Base-by-base conservation (phyloP, 2,797 vertebrate species). In the Premnoplex brunnescens region DNA sequence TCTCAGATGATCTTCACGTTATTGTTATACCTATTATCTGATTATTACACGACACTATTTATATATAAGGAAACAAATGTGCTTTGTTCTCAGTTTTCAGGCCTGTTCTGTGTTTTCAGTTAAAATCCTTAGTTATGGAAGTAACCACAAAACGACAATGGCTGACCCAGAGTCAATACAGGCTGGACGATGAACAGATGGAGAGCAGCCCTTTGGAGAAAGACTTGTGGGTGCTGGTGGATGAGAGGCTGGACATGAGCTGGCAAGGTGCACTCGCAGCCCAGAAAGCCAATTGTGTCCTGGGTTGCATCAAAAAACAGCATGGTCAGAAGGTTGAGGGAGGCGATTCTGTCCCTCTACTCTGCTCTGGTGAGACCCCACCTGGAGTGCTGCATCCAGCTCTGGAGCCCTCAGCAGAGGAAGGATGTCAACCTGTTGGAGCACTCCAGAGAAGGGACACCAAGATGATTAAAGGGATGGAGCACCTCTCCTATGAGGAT, bases 21-120 rank as follows among this genome's bases (percentile, higher is more conserved):
- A 89, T 89, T 82, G 34, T 87, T 90, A 58, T 44, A 79, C 5
- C 19, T 39, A 76, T 93, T 91, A 90, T 79, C 88, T 93, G 52
- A 77, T 91, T 89, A 64, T 73, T 94, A 44, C 36, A 82, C 49
- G 74, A 73, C 63, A 67, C 15, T 91, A 76, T 86, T 94, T 94
- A 84, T 58, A 62, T 56, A 55, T 72, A 80, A 79, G 46, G 46
- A 88, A 89, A 85, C 63, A 63, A 86, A 76, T 63, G 67, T 48
- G 12, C 32, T 89, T 87, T 79, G 19, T 85, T 79, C 51, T 87
- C 54, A 39, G 13, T 30, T 6, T 51, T 83, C 52, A 83, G 63
- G 41, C 13, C 60, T 63, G 5, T 58, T 56, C 63, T 63, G 14
- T 56, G 13, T 74, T 91, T 74, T 71, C 39, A 44, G 7, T 63